Percentiles rank a stretch among this genome's conserved stretches.
These are phyloP conservation scores for Zapornia atra DNA, from an alignment of 2,113 vertebrate genomes.

Conservation along the genomic window DNA sequence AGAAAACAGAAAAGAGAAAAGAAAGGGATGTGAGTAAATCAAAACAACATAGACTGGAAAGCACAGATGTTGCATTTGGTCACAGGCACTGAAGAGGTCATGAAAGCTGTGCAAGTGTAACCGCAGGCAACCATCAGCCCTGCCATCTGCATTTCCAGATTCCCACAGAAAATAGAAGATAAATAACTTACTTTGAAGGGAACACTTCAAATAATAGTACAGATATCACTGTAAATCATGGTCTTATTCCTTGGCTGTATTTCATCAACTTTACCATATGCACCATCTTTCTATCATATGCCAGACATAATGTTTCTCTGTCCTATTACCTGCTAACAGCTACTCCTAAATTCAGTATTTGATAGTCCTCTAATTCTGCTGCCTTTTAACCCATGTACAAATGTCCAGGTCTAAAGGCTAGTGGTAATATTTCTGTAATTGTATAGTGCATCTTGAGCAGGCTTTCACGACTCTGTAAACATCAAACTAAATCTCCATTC, in stretches of 20 bases:
- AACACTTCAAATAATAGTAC: slow-evolving; percentile 43
- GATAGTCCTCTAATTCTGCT: neutral
- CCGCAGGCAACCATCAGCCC: neutral
- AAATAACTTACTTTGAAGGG: slow-evolving; percentile 37
- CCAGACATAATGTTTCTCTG: neutral
- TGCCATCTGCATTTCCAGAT: slow-evolving; percentile 36
- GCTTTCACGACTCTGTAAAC: neutral
- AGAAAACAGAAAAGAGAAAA: neutral
- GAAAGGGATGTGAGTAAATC: neutral
- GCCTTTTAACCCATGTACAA: slow-evolving; percentile 5
- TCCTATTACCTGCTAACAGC: neutral
- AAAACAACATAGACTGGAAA: neutral
- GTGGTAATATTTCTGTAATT: neutral
- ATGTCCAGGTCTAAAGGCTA: neutral
- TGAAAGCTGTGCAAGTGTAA: neutral
- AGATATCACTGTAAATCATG: slow-evolving; percentile 32
- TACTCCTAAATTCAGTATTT: neutral
- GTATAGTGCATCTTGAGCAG: neutral
- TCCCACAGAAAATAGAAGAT: neutral
- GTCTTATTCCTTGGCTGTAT: slow-evolving; percentile 1
- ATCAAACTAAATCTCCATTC: neutral
- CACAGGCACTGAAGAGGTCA: neutral
- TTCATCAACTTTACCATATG: neutral
- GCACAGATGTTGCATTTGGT: neutral
- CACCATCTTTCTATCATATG: neutral